Evolutionary conservation across 2,113 vertebrate genomes (phyloP).

Genomic region (Hemichromis elongatus): DNA sequence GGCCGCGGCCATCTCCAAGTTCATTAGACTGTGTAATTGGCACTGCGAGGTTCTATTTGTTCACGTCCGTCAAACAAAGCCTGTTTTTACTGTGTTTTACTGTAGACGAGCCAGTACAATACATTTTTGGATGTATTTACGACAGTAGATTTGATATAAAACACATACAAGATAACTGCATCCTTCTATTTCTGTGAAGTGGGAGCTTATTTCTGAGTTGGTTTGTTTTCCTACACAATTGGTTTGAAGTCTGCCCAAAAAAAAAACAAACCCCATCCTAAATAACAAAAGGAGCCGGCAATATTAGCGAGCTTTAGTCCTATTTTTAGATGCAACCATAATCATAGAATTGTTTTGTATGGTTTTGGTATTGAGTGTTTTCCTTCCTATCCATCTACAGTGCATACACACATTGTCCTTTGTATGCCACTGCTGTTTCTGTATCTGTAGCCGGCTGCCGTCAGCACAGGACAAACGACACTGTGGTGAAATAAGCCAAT

Average conservation of each 20-base stretch:
- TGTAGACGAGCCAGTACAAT: not conserved
- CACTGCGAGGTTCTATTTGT: not conserved
- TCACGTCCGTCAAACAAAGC: not conserved
- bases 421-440: not conserved
- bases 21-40: slow-evolving; percentile 2
- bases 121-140: not conserved
- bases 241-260: slow-evolving; percentile 42
- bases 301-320: slow-evolving; percentile 35
- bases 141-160: not conserved
- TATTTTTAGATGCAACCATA: slow-evolving; percentile 48
- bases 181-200: not conserved
- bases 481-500: not conserved
- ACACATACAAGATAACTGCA: not conserved
- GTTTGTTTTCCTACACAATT: slow-evolving; percentile 56
- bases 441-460: not conserved
- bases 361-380: slow-evolving; percentile 50
- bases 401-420: slow-evolving; percentile 24
- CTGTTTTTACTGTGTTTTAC: not conserved
- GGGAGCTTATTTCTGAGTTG: slow-evolving; percentile 2
- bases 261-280: slow-evolving; percentile 20
- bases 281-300: slow-evolving; percentile 49
- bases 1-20: not conserved
- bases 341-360: slow-evolving; percentile 37
- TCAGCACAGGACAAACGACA: not conserved
- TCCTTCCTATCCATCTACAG: slow-evolving; percentile 44